A percentile compares a stretch with the other conserved stretches of the same genome.
Evolutionary conservation across 2,797 vertebrate species (phyloP).

Genomic region (Malurus splendens): DNA sequence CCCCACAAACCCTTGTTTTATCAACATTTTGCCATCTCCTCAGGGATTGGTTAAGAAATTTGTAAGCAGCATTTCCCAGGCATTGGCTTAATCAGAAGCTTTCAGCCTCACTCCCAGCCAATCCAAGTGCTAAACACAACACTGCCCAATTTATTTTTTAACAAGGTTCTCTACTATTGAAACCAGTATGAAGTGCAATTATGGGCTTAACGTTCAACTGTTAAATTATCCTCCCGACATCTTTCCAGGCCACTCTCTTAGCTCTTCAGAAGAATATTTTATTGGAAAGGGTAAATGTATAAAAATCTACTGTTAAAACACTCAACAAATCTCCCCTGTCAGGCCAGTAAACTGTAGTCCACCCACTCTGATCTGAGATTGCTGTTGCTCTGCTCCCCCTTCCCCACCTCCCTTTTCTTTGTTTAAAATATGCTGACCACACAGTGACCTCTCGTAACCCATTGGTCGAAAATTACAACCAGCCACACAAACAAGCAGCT

Average conservation of each 20-base stretch:
- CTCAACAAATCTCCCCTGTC: slow-evolving; percentile 68
- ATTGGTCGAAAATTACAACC: slow-evolving; percentile 88
- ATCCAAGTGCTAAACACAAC: slow-evolving; percentile 29
- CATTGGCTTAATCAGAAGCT: slow-evolving; percentile 5
- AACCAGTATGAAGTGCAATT: slow-evolving; percentile 63
- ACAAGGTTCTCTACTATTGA: slow-evolving; percentile 58
- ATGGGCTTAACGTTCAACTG: slow-evolving; percentile 58
- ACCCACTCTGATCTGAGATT: slow-evolving; percentile 60
- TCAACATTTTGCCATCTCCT: neutral
- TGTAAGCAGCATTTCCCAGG: neutral
- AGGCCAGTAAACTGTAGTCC: slow-evolving; percentile 61
- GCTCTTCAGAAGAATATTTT: slow-evolving; percentile 59
- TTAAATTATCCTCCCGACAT: slow-evolving; percentile 61
- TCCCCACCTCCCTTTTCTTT: slow-evolving; percentile 67
- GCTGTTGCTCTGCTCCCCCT: slow-evolving; percentile 48
- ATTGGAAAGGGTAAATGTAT: slow-evolving; percentile 64
- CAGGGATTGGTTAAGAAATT: neutral
- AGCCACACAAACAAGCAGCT: slow-evolving; percentile 86
- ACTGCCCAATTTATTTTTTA: slow-evolving; percentile 61
- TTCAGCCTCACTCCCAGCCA: slow-evolving; percentile 15
- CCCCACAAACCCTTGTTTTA: neutral
- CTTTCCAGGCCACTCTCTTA: slow-evolving; percentile 49
- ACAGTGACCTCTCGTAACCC: slow-evolving; percentile 79
- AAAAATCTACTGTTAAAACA: slow-evolving; percentile 70
- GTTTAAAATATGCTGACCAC: slow-evolving; percentile 83